Percentiles rank a stretch among this genome's conserved stretches.
phyloP scores from a whole-genome alignment of 2,113 vertebrate species.

The Setophaga kirtlandii region DNA sequence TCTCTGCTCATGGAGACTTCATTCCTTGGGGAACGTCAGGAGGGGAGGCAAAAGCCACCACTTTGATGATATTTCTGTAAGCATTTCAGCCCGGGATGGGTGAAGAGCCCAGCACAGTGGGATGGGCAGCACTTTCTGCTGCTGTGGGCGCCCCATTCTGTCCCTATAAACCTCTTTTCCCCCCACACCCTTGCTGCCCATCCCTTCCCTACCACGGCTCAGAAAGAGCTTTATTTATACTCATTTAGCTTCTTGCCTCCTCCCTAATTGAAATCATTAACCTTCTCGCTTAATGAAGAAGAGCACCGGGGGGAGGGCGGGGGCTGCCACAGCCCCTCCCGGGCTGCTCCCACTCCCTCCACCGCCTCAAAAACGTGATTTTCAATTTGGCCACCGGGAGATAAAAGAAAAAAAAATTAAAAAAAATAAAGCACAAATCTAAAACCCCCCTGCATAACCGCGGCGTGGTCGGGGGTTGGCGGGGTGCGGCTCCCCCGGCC shows the following conservation, averaged over 20 bases:
- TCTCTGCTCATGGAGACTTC: not conserved
- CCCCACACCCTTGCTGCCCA: not conserved
- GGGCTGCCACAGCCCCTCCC: not conserved
- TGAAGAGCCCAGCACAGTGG: fast-evolving
- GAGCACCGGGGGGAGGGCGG: not conserved
- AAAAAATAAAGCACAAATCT: not conserved
- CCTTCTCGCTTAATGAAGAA: constrained; percentile 72
- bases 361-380: not conserved
- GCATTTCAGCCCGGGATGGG: not conserved
- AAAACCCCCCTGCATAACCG: not conserved
- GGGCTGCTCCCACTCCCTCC: not conserved
- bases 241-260: constrained; percentile 58
- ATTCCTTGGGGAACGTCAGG: not conserved
- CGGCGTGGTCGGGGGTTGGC: constrained; percentile 31
- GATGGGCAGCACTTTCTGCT: not conserved
- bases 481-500: constrained; percentile 65
- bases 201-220: not conserved
- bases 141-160: not conserved
- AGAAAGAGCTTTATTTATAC: constrained; percentile 61
- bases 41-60: not conserved
- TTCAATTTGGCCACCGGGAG: constrained; percentile 44
- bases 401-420: not conserved
- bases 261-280: constrained; percentile 69
- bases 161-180: fast-evolving
- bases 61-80: not conserved